phyloP scores from a whole-genome alignment of 2,113 vertebrate species.

The Anarhynchus alexandrinus region DNA sequence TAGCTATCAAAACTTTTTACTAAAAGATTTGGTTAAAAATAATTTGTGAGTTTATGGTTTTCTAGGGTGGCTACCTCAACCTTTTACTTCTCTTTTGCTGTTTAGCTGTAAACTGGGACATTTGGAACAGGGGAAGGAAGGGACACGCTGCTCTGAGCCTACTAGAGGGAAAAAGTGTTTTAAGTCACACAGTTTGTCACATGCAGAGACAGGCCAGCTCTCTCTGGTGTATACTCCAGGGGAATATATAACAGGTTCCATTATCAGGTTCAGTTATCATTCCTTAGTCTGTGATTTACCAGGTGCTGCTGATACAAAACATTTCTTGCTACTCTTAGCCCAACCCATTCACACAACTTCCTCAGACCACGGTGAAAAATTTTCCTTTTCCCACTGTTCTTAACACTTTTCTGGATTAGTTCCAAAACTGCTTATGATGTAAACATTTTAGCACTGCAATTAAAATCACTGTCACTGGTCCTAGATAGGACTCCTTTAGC shows the following conservation, averaged over 20 bases:
- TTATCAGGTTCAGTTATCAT: background rate
- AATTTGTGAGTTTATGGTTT: background rate
- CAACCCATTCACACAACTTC: background rate
- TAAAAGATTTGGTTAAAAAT: background rate
- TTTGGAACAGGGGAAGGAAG: background rate
- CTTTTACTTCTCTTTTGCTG: background rate
- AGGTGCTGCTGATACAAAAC: background rate
- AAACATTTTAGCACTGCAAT: background rate
- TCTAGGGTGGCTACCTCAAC: background rate
- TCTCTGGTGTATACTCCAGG: background rate
- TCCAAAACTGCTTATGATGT: background rate
- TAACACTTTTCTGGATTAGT: background rate
- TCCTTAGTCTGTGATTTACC: background rate
- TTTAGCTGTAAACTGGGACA: background rate
- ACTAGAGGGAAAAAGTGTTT: background rate
- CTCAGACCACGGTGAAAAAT: background rate
- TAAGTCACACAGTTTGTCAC: background rate
- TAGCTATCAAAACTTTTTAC: background rate
- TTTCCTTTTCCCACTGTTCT: background rate
- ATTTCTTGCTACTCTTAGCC: background rate
- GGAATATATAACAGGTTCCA: background rate
- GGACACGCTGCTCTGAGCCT: background rate
- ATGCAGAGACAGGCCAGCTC: background rate
- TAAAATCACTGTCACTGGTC: conserved; percentile 7
- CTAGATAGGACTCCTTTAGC: background rate